Conservation (phyloP, 2,797 vertebrate species). For the Falco novaeseelandiae region DNA sequence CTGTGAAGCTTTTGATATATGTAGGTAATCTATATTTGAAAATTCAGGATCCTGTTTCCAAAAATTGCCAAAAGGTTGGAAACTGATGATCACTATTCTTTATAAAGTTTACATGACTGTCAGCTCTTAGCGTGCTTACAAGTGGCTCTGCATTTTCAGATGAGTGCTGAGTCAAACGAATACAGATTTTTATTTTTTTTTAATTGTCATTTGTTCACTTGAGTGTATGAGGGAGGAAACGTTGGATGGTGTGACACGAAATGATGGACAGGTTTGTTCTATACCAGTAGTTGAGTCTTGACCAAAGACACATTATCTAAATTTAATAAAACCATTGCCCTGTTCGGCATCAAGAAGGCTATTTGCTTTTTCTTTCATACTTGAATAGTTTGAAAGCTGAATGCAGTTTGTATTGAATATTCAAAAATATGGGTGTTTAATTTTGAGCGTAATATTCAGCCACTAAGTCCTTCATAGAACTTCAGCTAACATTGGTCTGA, state of each 20-base stretch:
- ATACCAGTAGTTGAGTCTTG: not conserved
- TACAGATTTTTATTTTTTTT: not conserved
- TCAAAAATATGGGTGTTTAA: not conserved
- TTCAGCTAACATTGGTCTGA: not conserved
- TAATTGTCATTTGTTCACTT: not conserved
- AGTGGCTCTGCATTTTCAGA: not conserved
- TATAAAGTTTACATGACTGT: not conserved
- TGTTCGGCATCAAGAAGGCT: conserved; percentile 11
- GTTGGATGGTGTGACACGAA: not conserved
- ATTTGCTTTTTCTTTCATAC: not conserved
- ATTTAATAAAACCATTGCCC: conserved; percentile 49
- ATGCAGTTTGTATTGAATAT: conserved; percentile 48
- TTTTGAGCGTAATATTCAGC: not conserved
- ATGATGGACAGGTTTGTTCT: not conserved
- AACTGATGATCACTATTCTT: not conserved
- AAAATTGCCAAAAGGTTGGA: not conserved
- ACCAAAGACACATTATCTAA: conserved; percentile 62
- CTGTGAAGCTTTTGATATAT: not conserved
- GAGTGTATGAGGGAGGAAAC: not conserved
- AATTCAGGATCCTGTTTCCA: not conserved
- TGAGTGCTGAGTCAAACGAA: not conserved
- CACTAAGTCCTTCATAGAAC: not conserved
- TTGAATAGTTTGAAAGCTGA: conserved; percentile 44
- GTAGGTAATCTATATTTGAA: not conserved
- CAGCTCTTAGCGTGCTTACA: not conserved